Base-by-base conservation (phyloP, 1,140 invertebrate species). In the Hesperophylax magnus region DNA sequence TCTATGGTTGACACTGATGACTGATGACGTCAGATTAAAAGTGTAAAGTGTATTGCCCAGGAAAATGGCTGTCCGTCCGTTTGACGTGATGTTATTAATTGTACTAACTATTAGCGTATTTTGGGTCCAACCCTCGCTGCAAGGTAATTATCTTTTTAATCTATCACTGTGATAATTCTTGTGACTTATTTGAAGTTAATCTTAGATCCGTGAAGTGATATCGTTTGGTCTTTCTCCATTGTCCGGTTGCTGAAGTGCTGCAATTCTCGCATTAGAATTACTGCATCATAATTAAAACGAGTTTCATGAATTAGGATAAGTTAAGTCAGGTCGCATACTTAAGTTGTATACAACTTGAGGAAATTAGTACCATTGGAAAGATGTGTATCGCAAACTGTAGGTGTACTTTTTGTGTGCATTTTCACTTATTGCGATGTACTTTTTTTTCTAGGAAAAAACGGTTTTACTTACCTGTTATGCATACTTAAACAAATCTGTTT, bases 21-120 rank as follows among this genome's bases (percentile, higher is more conserved):
- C 67, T 71, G 67, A 53, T 53, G 69, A 72, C 69, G 69, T 72
- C 69, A 72, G 27, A 31, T 72, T 72, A 47, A 47, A 11, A 47
- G 6, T 47, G 18, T 72, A 14, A 2, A 14, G 39, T 14, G 9
- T 72, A 14, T 39, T 67, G 27, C 14, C 63, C 7, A 31, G 24
- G 63, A 72, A 72, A 72, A 72, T 72, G 69, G 69, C 69, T 52
- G 39, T 17, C n/a, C 52, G n/a, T 52, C 69, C 9, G 17, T 54
- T 54, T 54, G 52, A 54, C 52, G 69, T 53, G 9, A 24, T 54
- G 39, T 53, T 72, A 24, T 72, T 24, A 72, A 72, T 53, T 72
- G 14, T 54, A 72, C 24, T 72, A 52, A 22, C 17, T 72, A 15
- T 72, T 72, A 24, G 20, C 47, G n/a, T 22, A 11, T 72, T 52